These are phyloP conservation scores for Xylota segnis DNA, from an alignment of 2,888 invertebrate genomes.

Conservation along the genomic window DNA sequence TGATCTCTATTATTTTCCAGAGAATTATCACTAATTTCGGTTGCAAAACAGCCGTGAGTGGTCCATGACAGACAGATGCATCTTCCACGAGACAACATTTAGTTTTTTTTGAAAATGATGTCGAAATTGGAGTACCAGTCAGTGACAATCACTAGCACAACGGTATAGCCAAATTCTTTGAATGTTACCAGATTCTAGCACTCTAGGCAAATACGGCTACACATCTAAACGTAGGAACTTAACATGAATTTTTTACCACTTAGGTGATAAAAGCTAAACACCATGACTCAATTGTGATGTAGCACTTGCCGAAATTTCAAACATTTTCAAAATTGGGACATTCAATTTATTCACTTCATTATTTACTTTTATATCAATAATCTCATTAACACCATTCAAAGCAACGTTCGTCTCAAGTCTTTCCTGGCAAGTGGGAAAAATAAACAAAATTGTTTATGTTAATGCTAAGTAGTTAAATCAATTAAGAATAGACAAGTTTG, in stretches of 20 bases:
- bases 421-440: neutral
- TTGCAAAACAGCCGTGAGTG: too few relatives aligned
- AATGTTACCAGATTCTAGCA: neutral
- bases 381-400: conserved; percentile 10
- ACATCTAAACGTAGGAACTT: neutral
- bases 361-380: neutral
- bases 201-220: neutral
- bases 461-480: conserved; percentile 9
- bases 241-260: conserved; percentile 12
- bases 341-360: neutral
- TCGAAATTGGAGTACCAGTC: too few relatives aligned
- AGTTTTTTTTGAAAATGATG: too few relatives aligned
- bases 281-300: neutral
- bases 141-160: too few relatives aligned
- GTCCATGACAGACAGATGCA: too few relatives aligned
- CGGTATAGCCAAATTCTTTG: too few relatives aligned
- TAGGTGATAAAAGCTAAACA: conserved; percentile 2
- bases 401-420: neutral
- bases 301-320: neutral
- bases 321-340: conserved; percentile 2
- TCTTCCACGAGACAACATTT: too few relatives aligned
- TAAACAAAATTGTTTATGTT: conserved; percentile 1
- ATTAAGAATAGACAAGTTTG: neutral
- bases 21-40: too few relatives aligned
- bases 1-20: too few relatives aligned